Evolutionary conservation across 2,888 invertebrate species (phyloP).

Genomic region (Rosalia funebris): DNA sequence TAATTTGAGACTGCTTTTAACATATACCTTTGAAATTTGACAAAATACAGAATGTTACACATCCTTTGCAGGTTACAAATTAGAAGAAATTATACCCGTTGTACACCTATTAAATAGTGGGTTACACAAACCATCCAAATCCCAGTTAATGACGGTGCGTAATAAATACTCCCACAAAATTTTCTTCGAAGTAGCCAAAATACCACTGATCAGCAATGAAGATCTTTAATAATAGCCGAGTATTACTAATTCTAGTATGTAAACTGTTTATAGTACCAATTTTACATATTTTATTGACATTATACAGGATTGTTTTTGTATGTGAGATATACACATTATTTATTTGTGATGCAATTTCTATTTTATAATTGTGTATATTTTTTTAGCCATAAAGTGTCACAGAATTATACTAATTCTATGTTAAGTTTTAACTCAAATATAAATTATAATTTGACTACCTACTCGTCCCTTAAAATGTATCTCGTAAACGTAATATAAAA

Average conservation of each 20-base stretch:
- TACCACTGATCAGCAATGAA: slow-evolving; percentile 69
- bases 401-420: slow-evolving; percentile 14
- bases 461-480: slow-evolving; percentile 8
- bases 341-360: slow-evolving; percentile 16
- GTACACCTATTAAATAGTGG: slow-evolving; percentile 79
- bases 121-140: slow-evolving; percentile 80
- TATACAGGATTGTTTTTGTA: slow-evolving; percentile 31
- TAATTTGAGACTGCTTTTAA: no score
- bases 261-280: slow-evolving; percentile 24
- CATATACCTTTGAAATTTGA: no score
- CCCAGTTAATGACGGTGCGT: slow-evolving; percentile 84
- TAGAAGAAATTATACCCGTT: slow-evolving; percentile 78
- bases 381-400: slow-evolving; percentile 4
- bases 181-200: slow-evolving; percentile 91
- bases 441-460: slow-evolving; percentile 10
- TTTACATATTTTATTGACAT: slow-evolving; percentile 34
- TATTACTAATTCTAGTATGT: slow-evolving; percentile 8
- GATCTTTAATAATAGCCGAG: slow-evolving; percentile 41
- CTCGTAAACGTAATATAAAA: slow-evolving; percentile 10
- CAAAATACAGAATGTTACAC: no score
- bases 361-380: slow-evolving; percentile 23
- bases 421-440: slow-evolving; percentile 14
- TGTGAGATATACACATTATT: slow-evolving; percentile 25
- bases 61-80: slow-evolving; percentile 72
- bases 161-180: slow-evolving; percentile 95